Evolutionary conservation across 2,797 vertebrate genomes (phyloP).

Genomic region (Moxostoma hubbsi): DNA sequence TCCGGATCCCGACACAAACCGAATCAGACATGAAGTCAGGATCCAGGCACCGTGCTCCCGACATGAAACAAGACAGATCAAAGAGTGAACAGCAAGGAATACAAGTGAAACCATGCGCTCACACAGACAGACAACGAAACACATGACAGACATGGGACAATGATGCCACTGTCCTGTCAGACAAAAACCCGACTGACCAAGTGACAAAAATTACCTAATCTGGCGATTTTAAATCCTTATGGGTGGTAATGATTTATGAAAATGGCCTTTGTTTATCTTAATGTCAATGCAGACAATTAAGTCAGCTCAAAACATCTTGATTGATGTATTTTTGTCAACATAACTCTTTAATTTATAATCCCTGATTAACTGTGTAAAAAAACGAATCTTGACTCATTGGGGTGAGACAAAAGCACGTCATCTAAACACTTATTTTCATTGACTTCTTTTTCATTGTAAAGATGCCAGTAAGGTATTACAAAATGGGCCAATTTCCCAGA

Average conservation of each 20-base stretch:
- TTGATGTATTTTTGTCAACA: slow-evolving; percentile 48
- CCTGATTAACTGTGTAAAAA: slow-evolving; percentile 18
- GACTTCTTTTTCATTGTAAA: not conserved
- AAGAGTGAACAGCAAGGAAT: no score
- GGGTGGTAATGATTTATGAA: slow-evolving; percentile 45
- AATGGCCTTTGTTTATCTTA: slow-evolving; percentile 49
- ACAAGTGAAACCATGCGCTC: no score
- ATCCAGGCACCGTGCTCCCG: no score
- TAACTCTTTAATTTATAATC: not conserved
- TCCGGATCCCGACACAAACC: no score
- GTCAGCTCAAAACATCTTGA: slow-evolving; percentile 42
- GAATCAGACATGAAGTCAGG: no score
- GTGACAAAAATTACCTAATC: not conserved
- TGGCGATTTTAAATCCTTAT: slow-evolving; percentile 18
- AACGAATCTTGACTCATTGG: slow-evolving; percentile 23
- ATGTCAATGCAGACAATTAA: slow-evolving; percentile 45
- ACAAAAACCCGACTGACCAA: no score
- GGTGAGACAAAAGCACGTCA: not conserved
- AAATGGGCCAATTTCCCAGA: slow-evolving; percentile 34
- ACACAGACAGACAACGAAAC: no score
- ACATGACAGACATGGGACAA: no score
- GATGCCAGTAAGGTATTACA: slow-evolving; percentile 28
- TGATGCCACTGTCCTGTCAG: no score
- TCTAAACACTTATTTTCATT: slow-evolving; percentile 15
- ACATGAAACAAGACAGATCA: no score